phyloP scores from a whole-genome alignment of 2,888 invertebrate species.

The Drosophila cognata region DNA sequence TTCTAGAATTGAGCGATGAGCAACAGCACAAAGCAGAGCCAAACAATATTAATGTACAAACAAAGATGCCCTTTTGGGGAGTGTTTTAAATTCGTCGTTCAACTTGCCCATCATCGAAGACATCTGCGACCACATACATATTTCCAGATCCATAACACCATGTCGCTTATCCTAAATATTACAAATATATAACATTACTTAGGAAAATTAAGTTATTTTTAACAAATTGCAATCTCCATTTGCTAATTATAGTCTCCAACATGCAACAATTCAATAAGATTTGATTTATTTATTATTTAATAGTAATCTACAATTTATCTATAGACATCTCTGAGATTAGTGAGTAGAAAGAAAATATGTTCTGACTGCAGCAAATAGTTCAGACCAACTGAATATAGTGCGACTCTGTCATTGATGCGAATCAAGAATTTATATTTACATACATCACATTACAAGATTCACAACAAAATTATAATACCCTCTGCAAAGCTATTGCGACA shows the following conservation, averaged over 20 bases:
- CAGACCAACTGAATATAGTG: not conserved
- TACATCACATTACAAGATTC: not conserved
- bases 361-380: not conserved
- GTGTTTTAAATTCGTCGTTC: not conserved
- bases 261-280: not conserved
- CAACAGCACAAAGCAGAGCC: constrained; percentile 22
- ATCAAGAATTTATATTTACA: not conserved
- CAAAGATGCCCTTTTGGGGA: not conserved
- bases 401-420: not conserved
- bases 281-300: not conserved
- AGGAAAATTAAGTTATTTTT: too few species aligned
- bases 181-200: not conserved
- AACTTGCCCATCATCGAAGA: not conserved
- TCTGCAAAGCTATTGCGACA: not conserved
- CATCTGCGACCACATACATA: not conserved
- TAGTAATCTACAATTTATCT: not conserved
- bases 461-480: not conserved
- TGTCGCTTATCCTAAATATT: not conserved
- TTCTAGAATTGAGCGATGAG: constrained; percentile 56
- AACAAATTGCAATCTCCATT: not conserved
- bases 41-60: constrained; percentile 9
- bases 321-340: not conserved
- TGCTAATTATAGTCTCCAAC: not conserved
- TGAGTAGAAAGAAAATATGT: not conserved
- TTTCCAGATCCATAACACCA: not conserved